Percentiles rank a stretch among this genome's conserved stretches.
phyloP scores from a whole-genome alignment of 2,113 vertebrate genomes.

The Aythya baeri region DNA sequence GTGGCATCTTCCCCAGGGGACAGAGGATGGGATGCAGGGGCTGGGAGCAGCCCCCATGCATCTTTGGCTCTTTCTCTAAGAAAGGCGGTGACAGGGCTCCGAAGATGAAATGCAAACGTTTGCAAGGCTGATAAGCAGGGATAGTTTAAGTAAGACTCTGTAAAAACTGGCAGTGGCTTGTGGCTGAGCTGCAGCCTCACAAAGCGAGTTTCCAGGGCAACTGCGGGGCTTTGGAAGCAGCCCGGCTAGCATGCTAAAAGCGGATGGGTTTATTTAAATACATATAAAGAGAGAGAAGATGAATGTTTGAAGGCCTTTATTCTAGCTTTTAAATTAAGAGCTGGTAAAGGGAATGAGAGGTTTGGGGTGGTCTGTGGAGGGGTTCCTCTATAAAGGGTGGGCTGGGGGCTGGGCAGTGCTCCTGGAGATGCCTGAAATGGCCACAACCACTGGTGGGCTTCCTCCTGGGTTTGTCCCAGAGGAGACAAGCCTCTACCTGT shows the following conservation, averaged over 20 bases:
- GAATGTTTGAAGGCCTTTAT: background rate
- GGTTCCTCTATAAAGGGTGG: accelerated
- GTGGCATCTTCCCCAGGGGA: accelerated
- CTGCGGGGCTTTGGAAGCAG: background rate
- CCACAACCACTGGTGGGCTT: background rate
- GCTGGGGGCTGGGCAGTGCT: background rate
- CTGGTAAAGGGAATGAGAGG: background rate
- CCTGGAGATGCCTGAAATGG: background rate
- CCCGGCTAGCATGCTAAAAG: accelerated
- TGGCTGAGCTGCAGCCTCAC: background rate
- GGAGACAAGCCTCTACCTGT: conserved; percentile 80
- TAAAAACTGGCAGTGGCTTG: background rate
- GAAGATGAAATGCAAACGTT: conserved; percentile 10
- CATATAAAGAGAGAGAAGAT: background rate
- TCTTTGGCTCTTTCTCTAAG: background rate
- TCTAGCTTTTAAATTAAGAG: background rate
- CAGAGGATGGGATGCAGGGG: background rate
- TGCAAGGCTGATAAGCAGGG: background rate
- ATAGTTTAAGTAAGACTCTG: background rate
- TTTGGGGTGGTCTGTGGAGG: background rate
- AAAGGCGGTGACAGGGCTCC: background rate
- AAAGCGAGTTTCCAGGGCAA: background rate
- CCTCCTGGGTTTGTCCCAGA: background rate
- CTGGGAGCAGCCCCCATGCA: background rate
- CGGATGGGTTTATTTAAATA: background rate